Base-by-base conservation (phyloP, 2,888 invertebrate species). In the Ditula angustiorana region DNA sequence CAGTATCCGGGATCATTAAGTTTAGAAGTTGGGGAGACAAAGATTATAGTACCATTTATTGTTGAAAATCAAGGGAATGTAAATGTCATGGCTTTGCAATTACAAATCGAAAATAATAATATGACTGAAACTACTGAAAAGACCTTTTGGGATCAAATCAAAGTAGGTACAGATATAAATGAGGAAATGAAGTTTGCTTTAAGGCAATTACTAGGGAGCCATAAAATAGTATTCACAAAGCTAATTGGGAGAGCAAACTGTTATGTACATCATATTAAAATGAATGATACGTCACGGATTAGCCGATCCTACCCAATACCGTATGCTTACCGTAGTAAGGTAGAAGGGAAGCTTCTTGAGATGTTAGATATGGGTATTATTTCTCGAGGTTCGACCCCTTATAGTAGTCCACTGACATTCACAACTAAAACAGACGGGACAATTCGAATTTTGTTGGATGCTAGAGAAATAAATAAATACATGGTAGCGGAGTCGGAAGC, bases 281-380 rank as follows among this genome's bases (percentile, higher is more conserved):
- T 72, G 69, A 8, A 49, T 2, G 53, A 71, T 8, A 7, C n/a
- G 1, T 73, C 73, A 0, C 28, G 71, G 23, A 37, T 72, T 7
- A 72, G 65, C 23, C 59, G 58, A 1, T 37, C 69, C 2, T 73
- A 74, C 44, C 74, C 73, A 0, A 21, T 76, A 10, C 73, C 73
- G 0, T 74, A 66, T 58, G 71, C 73, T 0, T 70, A 74, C 64
- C 52, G 74, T 3, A 24, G 30, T 1, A 70, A 69, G 23, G 21
- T 76, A 1, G n/a, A n/a, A n/a, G n/a, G n/a, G n/a, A n/a, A n/a
- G n/a, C n/a, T n/a, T n/a, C n/a, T n/a, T n/a, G n/a, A 74, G 46
- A 59, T 74, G 61, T 71, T 63, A 23, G 24, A 61, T 0, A 30
- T 61, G 41, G 58, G 58, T 0, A 16, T 37, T 13, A 59, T 47